Evolutionary conservation across 2,888 invertebrate genomes (phyloP).

Genomic region (Lampropteryx suffumata): DNA sequence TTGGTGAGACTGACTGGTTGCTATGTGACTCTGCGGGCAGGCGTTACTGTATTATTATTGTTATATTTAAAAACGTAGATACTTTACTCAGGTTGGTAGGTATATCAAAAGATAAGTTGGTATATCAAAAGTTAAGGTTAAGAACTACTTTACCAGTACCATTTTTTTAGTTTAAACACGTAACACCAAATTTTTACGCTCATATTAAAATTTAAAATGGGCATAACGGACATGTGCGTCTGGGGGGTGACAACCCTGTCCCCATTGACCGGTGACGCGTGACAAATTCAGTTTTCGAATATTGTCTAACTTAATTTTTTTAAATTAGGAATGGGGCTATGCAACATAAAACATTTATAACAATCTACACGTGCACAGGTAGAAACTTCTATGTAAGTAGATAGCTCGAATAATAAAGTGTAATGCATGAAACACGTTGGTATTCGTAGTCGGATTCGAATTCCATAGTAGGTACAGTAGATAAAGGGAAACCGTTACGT

Average conservation of each 20-base stretch:
- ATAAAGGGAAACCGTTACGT: slow-evolving; percentile 29
- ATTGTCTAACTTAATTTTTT: slow-evolving; percentile 39
- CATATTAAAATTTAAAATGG: too few species aligned
- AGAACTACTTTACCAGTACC: too few species aligned
- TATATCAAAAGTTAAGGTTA: too few species aligned
- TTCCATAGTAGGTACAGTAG: slow-evolving; percentile 6
- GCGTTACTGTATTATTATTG: background rate
- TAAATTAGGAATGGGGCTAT: slow-evolving; percentile 51
- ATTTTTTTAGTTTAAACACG: too few species aligned
- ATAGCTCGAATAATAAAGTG: too few species aligned
- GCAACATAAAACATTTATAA: slow-evolving; percentile 38
- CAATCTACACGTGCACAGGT: too few species aligned
- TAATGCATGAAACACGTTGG: background rate
- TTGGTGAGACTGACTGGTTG: slow-evolving; percentile 8
- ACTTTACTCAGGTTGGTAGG: too few species aligned
- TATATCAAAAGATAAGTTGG: too few species aligned
- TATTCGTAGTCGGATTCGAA: slow-evolving; percentile 16
- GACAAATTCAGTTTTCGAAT: slow-evolving; percentile 46
- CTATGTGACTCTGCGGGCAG: slow-evolving; percentile 24
- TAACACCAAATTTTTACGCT: slow-evolving; percentile 23
- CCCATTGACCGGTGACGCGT: slow-evolving; percentile 40
- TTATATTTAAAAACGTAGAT: background rate
- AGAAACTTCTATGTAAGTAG: too few species aligned
- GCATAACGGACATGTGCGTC: slow-evolving; percentile 29
- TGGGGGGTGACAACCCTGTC: slow-evolving; percentile 42